phyloP scores from a whole-genome alignment of 2,888 invertebrate genomes.

The Sympetrum striolatum region DNA sequence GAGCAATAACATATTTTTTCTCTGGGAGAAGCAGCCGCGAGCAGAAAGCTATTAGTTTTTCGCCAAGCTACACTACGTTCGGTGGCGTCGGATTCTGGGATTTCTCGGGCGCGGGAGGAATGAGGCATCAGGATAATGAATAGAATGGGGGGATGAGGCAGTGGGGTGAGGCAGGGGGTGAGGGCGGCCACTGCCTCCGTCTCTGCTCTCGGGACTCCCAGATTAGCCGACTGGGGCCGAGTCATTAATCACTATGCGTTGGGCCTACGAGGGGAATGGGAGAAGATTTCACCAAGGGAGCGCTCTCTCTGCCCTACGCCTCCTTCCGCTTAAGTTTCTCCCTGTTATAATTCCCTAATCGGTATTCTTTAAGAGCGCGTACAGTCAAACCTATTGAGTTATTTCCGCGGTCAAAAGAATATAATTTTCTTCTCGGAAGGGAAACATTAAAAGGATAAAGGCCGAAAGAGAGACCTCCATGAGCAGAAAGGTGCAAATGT shows the following conservation, averaged over 20 bases:
- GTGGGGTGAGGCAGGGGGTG: not conserved
- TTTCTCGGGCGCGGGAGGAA: not conserved
- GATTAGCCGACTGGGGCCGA: constrained; percentile 14
- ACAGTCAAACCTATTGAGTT: not conserved
- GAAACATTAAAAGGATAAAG: no score
- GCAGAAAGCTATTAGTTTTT: not conserved
- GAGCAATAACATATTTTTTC: not conserved
- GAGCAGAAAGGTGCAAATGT: no score
- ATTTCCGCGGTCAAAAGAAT: not conserved
- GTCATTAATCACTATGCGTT: constrained; percentile 25
- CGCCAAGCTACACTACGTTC: not conserved
- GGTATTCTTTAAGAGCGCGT: not conserved
- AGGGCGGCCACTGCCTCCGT: not conserved
- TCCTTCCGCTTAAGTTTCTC: not conserved
- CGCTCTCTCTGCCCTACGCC: not conserved
- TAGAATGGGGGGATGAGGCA: not conserved
- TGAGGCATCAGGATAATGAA: not conserved
- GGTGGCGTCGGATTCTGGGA: not conserved
- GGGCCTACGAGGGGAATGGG: not conserved
- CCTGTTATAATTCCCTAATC: not conserved
- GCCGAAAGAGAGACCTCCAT: no score
- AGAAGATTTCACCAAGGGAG: not conserved
- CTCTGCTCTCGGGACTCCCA: not conserved
- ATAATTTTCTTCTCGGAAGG: not conserved
- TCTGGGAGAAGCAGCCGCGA: not conserved